Evolutionary conservation across 1,140 invertebrate species (phyloP).

Genomic region (Drosophila nigromelanica): DNA sequence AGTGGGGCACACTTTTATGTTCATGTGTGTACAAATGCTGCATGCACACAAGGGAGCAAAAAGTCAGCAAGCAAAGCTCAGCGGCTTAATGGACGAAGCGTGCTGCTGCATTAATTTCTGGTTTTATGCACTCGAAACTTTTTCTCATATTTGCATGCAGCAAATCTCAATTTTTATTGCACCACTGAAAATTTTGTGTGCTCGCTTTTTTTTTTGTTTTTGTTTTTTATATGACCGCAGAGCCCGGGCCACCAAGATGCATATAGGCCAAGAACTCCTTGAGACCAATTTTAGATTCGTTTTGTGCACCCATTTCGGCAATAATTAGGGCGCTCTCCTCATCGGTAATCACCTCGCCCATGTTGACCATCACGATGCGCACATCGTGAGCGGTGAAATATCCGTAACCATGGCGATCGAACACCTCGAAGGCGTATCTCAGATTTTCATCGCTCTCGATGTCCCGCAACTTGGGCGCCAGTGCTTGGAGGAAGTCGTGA

Average conservation of each 20-base stretch:
- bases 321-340: slow-evolving; percentile 27
- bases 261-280: slow-evolving; percentile 46
- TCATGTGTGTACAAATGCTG: slow-evolving; percentile 38
- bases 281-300: slow-evolving; percentile 16
- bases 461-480: slow-evolving; percentile 26
- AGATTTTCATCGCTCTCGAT: slow-evolving; percentile 37
- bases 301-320: slow-evolving; percentile 20
- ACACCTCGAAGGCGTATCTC: slow-evolving; percentile 9
- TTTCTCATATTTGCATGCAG: slow-evolving; percentile 50
- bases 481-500: slow-evolving; percentile 3
- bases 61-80: slow-evolving; percentile 80
- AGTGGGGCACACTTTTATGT: too few species aligned
- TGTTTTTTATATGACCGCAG: neutral
- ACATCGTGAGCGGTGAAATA: slow-evolving; percentile 39
- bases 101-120: slow-evolving; percentile 79
- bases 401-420: slow-evolving; percentile 41
- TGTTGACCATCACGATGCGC: slow-evolving; percentile 21
- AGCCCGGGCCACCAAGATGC: neutral
- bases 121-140: slow-evolving; percentile 64
- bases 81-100: slow-evolving; percentile 79
- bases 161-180: slow-evolving; percentile 56
- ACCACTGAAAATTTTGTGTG: slow-evolving; percentile 16
- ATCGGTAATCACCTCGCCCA: slow-evolving; percentile 36
- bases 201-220: neutral
- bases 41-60: slow-evolving; percentile 48